Evolutionary conservation across 1,140 invertebrate genomes (phyloP), one percentile per base, ranked within the genome.

Genomic region (Drosophila arawakana): DNA sequence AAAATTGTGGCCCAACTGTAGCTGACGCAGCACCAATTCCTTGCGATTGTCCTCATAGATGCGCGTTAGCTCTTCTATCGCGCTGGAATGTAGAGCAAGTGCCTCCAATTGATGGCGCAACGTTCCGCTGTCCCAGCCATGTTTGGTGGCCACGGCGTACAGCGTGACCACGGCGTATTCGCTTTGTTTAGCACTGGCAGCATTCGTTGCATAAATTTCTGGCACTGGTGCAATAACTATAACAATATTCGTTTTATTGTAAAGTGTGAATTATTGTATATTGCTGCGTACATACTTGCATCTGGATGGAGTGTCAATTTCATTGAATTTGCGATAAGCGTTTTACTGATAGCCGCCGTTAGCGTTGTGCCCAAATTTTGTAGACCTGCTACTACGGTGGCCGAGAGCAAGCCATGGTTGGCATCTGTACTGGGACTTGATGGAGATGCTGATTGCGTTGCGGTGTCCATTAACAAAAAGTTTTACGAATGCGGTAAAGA

Each of bases 81-180:
- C 74, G 7, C 18, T 41, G 3, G 18, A 3, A 15, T 78, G 67
- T 3, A 92, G n/a, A 2, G 50, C 39, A 9, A 76, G 66, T 8
- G 70, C 25, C 11, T 90, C 81, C 43, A 92, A 57, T 2, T 91
- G 60, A 11, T 88, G 73, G 6, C 81, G 76, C 7, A 92, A 62
- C 6, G 55, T 47, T 0, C 52, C 47, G 7, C 44, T 59, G 52
- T 91, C 88, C 58, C 76, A 81, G 2, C 57, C 50, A 13, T 92
- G 76, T 50, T 92, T 92, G 30, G 85, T 91, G n/a, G 88, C 86
- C 43, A 92, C 18, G 1, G 80, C 74, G 21, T 83, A 82, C 7
- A 92, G 71, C 0, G 85, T 76, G n/a, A 90, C 90, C 3, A 92
- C 81, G 1, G 86, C 81, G 50, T 91, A 92, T 73, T 92, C 92